phyloP scores from a whole-genome alignment of 2,797 vertebrate species.

The Spea hammondii region DNA sequence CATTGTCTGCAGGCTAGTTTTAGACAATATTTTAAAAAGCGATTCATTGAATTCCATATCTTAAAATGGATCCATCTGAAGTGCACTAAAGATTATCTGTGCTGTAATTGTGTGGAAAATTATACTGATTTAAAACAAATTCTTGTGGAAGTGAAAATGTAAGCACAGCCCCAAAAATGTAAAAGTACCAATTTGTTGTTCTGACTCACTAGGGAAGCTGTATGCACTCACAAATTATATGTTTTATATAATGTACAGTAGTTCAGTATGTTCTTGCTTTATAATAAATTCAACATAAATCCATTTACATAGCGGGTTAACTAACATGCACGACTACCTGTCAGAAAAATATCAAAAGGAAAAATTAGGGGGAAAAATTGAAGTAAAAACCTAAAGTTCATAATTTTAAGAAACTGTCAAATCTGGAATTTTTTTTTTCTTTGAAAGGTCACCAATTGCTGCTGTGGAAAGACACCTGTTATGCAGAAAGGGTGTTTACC shows the following conservation, averaged over 20 bases:
- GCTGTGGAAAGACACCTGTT: background rate
- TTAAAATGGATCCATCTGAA: conserved; percentile 52
- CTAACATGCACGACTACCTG: conserved; percentile 40
- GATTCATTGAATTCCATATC: conserved; percentile 50
- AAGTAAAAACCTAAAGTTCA: background rate
- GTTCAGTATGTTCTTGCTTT: conserved; percentile 25
- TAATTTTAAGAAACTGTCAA: conserved; percentile 13
- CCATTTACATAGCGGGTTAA: conserved; percentile 47
- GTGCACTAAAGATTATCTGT: conserved; percentile 50
- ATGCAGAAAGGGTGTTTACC: background rate
- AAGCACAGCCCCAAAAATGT: conserved; percentile 44
- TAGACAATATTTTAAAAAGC: conserved; percentile 50
- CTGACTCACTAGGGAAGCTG: conserved; percentile 37
- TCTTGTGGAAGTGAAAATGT: conserved; percentile 49
- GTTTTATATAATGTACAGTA: conserved; percentile 42
- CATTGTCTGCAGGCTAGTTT: conserved; percentile 41
- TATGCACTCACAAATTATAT: conserved; percentile 43
- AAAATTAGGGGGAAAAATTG: background rate
- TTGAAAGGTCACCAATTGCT: conserved; percentile 23
- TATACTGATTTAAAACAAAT: conserved; percentile 53
- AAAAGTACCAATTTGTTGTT: conserved; percentile 51
- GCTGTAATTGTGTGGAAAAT: conserved; percentile 52
- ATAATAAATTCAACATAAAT: conserved; percentile 45
- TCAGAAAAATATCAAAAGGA: conserved; percentile 21
- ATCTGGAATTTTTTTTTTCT: background rate